Evolutionary conservation across 2,113 vertebrate species (phyloP), one percentile per base, ranked within the genome.

Genomic region (Tamias sibiricus): DNA sequence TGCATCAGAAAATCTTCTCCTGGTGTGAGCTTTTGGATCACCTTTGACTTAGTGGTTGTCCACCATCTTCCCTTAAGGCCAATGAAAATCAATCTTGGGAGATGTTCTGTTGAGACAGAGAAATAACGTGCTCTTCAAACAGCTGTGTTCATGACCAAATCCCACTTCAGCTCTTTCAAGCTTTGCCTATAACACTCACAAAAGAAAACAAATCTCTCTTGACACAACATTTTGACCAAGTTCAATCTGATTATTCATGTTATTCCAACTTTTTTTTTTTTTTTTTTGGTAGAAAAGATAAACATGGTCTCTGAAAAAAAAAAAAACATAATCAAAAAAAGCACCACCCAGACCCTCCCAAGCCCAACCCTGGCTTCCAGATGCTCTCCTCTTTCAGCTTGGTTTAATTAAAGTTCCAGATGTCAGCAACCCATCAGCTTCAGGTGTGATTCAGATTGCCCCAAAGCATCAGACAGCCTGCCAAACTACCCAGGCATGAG

Each of bases 181-280:
- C 90, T 83, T 47, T 85, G 91, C 86, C 96, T 98, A 74, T 98
- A 98, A 97, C 94, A 96, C 96, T 97, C 98, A 93, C 96, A 97
- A 98, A 98, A 94, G 97, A 98, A 98, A 98, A 96, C 91, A 98
- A 95, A 97, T 98, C 92, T 97, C 87, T 96, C 97, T 74, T 98
- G 98, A 97, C 97, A 98, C 93, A 98, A 98, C 93, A 98, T 98
- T 98, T 98, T 96, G 87, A 98, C 87, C 97, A 98, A 98, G 97
- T 95, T 95, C 97, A 98, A 97, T 97, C 96, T 92, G 94, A 97
- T 96, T 98, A 98, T 98, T 98, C 97, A 95, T 98, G 97, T 98
- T 96, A 98, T 97, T 98, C 97, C 97, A 98, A 98, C 95, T 97
- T 97, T 97, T 74, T 84, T 35, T 97, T 97, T 74, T 84, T 35